Conservation (phyloP, 2,113 vertebrate species). For the Talpa occidentalis region DNA sequence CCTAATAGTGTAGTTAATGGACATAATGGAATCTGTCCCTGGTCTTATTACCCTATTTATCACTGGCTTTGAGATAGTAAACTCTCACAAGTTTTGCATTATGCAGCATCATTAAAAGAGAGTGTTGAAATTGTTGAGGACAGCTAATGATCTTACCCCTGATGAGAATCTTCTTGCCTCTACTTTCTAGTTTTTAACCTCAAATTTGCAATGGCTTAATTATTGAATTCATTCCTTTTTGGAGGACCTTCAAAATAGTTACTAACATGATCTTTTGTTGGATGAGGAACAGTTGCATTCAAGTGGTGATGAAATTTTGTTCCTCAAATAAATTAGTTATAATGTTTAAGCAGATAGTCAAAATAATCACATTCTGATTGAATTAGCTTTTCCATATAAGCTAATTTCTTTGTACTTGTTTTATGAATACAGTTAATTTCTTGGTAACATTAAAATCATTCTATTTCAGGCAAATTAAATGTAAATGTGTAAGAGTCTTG, state of each 20-base stretch:
- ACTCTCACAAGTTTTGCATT: conserved; percentile 10
- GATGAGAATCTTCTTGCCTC: background rate
- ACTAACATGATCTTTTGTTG: background rate
- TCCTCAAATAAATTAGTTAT: background rate
- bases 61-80: background rate
- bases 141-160: background rate
- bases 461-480: conserved; percentile 49
- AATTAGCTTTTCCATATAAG: background rate
- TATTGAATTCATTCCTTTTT: conserved; percentile 31
- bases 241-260: background rate
- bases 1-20: background rate
- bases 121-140: background rate
- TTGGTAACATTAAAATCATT: conserved; percentile 33
- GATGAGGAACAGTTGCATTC: background rate
- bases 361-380: conserved; percentile 45
- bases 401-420: conserved; percentile 42
- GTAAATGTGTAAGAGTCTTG: conserved; percentile 15
- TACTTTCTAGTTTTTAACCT: conserved; percentile 28
- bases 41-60: conserved; percentile 15
- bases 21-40: conserved; percentile 42
- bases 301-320: conserved; percentile 2
- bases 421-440: background rate
- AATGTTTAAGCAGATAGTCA: conserved; percentile 22
- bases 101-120: background rate
- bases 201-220: background rate